Evolutionary conservation across 2,113 vertebrate species (phyloP).

Genomic region (Cygnus atratus): DNA sequence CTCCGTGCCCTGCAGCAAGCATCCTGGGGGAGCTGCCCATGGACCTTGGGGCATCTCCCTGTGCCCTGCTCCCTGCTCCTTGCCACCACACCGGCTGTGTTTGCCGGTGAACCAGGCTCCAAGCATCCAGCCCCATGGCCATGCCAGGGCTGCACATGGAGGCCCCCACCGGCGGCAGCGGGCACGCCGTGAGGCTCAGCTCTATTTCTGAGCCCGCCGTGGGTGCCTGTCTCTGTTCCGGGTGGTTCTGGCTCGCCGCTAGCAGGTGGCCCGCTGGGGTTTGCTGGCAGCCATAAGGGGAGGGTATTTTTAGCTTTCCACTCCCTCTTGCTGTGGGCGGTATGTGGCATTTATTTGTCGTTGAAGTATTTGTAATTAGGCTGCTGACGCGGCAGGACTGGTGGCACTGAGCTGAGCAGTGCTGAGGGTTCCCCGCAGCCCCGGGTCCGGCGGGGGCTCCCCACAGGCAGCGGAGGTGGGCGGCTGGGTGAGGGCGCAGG

Average conservation of each 20-base stretch:
- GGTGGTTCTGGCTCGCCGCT: not conserved
- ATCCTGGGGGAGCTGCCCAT: not conserved
- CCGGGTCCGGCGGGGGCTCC: not conserved
- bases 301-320: constrained; percentile 49
- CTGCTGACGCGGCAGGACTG: not conserved
- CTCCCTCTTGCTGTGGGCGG: constrained; percentile 25
- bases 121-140: not conserved
- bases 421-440: not conserved
- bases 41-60: not conserved
- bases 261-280: constrained; percentile 11
- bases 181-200: not conserved
- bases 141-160: accelerated
- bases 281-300: constrained; percentile 1
- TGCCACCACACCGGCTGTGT: too few relatives aligned
- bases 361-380: not conserved
- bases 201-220: accelerated
- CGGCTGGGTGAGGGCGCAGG: not conserved
- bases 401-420: not conserved
- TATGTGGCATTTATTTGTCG: not conserved
- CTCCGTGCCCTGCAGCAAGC: not conserved
- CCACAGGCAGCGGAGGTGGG: not conserved
- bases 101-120: too few relatives aligned
- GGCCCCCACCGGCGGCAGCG: not conserved
- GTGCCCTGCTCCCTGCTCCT: not conserved
- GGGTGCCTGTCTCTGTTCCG: not conserved